These are phyloP conservation scores for Colletes latitarsis DNA, from an alignment of 1,140 invertebrate species.

Conservation along the genomic window DNA sequence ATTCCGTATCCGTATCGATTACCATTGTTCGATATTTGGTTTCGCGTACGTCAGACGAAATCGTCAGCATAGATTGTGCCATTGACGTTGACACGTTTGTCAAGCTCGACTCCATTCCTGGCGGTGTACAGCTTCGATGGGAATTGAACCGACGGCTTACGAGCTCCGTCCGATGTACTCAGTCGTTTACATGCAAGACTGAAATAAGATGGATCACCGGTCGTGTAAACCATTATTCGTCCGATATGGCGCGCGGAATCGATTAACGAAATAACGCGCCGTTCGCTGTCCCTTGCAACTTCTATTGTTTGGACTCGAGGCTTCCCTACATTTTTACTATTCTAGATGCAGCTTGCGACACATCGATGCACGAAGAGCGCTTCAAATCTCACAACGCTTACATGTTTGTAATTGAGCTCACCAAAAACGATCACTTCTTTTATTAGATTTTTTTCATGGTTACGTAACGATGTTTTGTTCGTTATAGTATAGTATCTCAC, in stretches of 20 bases:
- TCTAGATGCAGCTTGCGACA: too few species aligned
- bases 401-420: too few species aligned
- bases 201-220: constrained; percentile 59
- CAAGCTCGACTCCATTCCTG: constrained; percentile 26
- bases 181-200: constrained; percentile 58
- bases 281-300: not conserved
- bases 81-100: constrained; percentile 45
- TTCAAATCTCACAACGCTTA: too few species aligned
- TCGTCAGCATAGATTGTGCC: constrained; percentile 28
- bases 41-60: not conserved
- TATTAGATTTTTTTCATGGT: too few species aligned
- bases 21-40: constrained; percentile 9
- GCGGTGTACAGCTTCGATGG: constrained; percentile 30
- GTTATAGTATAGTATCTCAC: too few species aligned
- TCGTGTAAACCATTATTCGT: constrained; percentile 57
- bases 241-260: constrained; percentile 50
- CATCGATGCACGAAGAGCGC: too few species aligned
- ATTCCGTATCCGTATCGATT: constrained; percentile 5
- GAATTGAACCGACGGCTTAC: constrained; percentile 58
- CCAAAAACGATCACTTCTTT: too few species aligned
- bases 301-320: not conserved
- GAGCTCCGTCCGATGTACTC: constrained; percentile 44
- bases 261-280: constrained; percentile 55
- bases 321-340: not conserved
- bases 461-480: too few species aligned